A percentile compares a stretch with the other conserved stretches of the same genome.
Conservation (phyloP, 2,888 invertebrate species). For the Athetis lepigone region DNA sequence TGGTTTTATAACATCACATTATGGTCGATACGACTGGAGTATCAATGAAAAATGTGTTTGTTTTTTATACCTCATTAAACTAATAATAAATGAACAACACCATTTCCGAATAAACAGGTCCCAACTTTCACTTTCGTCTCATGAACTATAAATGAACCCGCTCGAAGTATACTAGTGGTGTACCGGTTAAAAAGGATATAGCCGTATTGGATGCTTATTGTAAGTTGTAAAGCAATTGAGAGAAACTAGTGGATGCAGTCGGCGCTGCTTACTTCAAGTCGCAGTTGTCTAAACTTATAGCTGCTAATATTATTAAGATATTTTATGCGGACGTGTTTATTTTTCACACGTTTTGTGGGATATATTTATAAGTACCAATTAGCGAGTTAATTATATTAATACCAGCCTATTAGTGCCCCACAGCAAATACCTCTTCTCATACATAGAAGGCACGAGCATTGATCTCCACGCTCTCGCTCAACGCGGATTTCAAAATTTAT, state of each 20-base stretch:
- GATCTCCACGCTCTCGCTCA: no score
- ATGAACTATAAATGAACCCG: constrained; percentile 19
- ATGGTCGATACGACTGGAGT: no score
- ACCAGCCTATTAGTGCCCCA: no score
- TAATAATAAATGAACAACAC: background rate
- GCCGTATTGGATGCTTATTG: constrained; percentile 36
- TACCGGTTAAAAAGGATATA: constrained; percentile 36
- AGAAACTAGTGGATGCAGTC: constrained; percentile 36
- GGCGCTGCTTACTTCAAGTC: constrained; percentile 5
- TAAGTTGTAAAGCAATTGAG: constrained; percentile 40
- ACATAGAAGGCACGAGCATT: no score
- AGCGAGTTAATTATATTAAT: no score
- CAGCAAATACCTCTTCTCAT: no score
- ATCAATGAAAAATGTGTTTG: no score
- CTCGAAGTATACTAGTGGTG: constrained; percentile 6
- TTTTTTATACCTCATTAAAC: background rate
- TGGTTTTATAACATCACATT: no score
- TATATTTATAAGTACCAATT: background rate
- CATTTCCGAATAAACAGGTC: background rate
- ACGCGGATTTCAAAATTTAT: no score
- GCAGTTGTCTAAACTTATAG: constrained; percentile 7
- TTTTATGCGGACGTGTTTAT: background rate
- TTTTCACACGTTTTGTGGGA: background rate
- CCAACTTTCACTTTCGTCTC: constrained; percentile 13
- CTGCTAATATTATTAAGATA: background rate